phyloP scores from a whole-genome alignment of 2,888 invertebrate species.

The Conops quadrifasciatus region DNA sequence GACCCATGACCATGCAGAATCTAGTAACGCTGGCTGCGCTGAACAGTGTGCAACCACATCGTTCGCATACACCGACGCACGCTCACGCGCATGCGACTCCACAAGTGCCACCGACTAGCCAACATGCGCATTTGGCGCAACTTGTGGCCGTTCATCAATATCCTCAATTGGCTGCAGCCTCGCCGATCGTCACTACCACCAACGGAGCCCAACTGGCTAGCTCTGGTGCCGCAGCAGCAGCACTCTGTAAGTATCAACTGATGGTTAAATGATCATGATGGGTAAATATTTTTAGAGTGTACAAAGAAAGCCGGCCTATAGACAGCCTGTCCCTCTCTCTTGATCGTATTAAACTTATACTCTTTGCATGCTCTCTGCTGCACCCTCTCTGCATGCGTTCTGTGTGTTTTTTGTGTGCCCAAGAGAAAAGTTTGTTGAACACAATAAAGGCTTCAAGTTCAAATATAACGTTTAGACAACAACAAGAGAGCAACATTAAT shows the following conservation, averaged over 20 bases:
- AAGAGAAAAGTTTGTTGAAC: background rate
- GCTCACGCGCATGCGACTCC: slow-evolving; percentile 41
- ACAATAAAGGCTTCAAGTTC: too few species aligned
- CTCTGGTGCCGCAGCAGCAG: slow-evolving; percentile 59
- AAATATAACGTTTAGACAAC: too few species aligned
- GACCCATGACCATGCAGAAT: slow-evolving; percentile 87
- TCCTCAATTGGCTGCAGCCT: slow-evolving; percentile 66
- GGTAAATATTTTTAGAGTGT: too few species aligned
- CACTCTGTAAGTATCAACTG: slow-evolving; percentile 62
- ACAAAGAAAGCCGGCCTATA: too few species aligned
- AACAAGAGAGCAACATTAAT: too few species aligned
- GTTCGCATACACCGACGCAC: slow-evolving; percentile 52
- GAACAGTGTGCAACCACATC: slow-evolving; percentile 63
- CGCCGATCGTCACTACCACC: slow-evolving; percentile 49
- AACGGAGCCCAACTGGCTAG: slow-evolving; percentile 44
- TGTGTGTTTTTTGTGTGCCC: slow-evolving; percentile 31
- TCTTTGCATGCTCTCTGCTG: too few species aligned
- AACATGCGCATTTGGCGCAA: slow-evolving; percentile 49
- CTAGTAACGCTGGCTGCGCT: slow-evolving; percentile 75
- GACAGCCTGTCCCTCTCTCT: slow-evolving; percentile 6
- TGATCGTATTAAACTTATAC: too few species aligned
- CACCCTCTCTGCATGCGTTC: slow-evolving; percentile 17
- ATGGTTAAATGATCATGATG: background rate
- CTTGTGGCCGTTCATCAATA: slow-evolving; percentile 52
- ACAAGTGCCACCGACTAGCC: slow-evolving; percentile 42